These are phyloP conservation scores for Rotaria sp. DNA, from an alignment of 2,888 invertebrate genomes.

Conservation along the genomic window DNA sequence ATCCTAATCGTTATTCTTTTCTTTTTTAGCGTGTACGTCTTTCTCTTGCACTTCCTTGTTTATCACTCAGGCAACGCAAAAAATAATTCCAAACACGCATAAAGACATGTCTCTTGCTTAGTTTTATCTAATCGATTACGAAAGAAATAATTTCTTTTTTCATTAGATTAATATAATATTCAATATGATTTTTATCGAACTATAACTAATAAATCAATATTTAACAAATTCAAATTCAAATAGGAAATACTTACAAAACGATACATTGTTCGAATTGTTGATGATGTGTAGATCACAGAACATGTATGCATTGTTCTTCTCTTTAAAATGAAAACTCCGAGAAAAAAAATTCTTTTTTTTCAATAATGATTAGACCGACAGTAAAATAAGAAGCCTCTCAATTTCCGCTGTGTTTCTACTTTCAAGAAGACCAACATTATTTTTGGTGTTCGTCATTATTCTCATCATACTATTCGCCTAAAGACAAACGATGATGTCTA, in stretches of 20 bases:
- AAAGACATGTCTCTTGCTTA: neutral
- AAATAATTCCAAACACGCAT: neutral
- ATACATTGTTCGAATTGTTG: neutral
- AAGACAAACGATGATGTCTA: neutral
- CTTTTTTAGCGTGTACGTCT: neutral
- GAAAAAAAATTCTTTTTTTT: neutral
- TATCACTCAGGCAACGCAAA: neutral
- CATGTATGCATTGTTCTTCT: neutral
- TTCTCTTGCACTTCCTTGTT: conserved; percentile 3
- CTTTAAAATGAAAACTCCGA: no score
- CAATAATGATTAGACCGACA: neutral
- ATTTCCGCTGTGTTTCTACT: neutral
- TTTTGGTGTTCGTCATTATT: neutral
- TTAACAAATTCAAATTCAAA: neutral
- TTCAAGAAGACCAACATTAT: neutral
- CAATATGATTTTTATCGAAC: neutral
- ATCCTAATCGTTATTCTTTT: neutral
- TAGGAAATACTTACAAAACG: neutral
- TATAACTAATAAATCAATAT: neutral
- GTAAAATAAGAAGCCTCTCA: neutral
- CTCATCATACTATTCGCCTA: neutral
- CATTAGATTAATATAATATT: neutral
- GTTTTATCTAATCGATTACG: neutral
- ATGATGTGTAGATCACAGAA: neutral
- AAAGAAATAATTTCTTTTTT: neutral